Base-by-base conservation (phyloP, 2,888 invertebrate species). In the Eurytoma adleriae region DNA sequence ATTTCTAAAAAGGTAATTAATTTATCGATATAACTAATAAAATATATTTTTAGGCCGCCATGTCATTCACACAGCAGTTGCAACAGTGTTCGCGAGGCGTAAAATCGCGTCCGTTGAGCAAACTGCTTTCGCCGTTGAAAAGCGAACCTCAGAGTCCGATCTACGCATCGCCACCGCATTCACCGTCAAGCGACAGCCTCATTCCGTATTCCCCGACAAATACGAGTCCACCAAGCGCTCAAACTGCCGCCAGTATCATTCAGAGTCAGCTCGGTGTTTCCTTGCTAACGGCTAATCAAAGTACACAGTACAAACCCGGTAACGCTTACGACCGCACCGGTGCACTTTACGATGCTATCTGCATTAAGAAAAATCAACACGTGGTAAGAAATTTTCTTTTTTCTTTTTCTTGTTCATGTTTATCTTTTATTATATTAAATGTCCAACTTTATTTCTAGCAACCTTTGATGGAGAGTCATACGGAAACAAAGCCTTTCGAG, bases 31-130 rank as follows among this genome's bases (percentile, higher is more conserved):
- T 4, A 27, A 76, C 54, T 54, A 3, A 13, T 16, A 4, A 4
- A 30, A 12, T 1, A 20, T 85, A 64, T 74, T 81, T 75, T 83
- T 83, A 89, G 90, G 92, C 94, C 82, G 95, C 95, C 16, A 93
- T 98, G 87, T 97, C 97, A 69, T 98, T 98, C 91, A 97, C 97
- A 2, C 97, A 98, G 91, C 97, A 98, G 92, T 93, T 98, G 73
- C 97, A 98, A 84, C 95, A 96, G 83, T 95, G 96, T 89, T 95
- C 96, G 0, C 92, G 96, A 80, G 94, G 94, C 87, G 91, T 93
- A 14, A 94, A 94, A 85, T 79, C 92, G 79, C 92, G 96, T 57
- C 94, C 96, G 0, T 90, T 94, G 59, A 93, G 93, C 84, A 93
- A 94, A 86, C 90, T 94, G 67, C 86, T 93, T 79, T 93, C 93